Evolutionary conservation across 2,113 vertebrate genomes (phyloP).

Genomic region (Typhlomys cinereus): DNA sequence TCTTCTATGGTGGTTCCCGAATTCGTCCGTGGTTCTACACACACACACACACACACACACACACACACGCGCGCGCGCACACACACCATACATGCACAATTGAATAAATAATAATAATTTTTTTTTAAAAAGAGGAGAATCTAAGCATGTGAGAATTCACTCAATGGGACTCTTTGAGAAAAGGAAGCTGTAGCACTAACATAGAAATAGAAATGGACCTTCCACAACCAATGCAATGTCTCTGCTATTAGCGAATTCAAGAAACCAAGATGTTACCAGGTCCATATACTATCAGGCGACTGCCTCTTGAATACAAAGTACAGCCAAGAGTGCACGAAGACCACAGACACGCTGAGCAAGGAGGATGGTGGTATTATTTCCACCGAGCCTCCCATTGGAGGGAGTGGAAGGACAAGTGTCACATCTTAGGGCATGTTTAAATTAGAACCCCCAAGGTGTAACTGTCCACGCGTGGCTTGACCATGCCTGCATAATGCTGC

Average conservation of each 20-base stretch:
- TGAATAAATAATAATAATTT: too few species aligned
- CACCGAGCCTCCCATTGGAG: neutral
- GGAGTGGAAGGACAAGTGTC: conserved; percentile 16
- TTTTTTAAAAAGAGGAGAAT: neutral
- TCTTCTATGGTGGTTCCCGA: too few species aligned
- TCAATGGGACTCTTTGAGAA: conserved; percentile 13
- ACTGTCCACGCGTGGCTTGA: conserved; percentile 72
- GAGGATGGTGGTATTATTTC: conserved; percentile 7
- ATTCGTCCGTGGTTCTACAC: too few species aligned
- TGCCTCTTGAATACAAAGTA: conserved; percentile 57
- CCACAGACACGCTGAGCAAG: neutral
- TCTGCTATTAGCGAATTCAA: conserved; percentile 48
- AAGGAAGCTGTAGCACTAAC: conserved; percentile 37
- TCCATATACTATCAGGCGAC: conserved; percentile 15
- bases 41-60: too few species aligned
- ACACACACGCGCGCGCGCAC: too few species aligned
- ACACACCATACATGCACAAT: too few species aligned
- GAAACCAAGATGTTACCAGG: conserved; percentile 54
- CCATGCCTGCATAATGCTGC: conserved; percentile 46
- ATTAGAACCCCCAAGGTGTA: conserved; percentile 73
- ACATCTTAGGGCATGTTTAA: conserved; percentile 59
- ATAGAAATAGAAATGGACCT: conserved; percentile 33
- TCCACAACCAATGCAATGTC: conserved; percentile 50
- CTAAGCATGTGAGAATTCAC: neutral
- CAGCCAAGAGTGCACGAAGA: neutral